Evolutionary conservation across 2,113 vertebrate genomes (phyloP), one percentile per base, ranked within the genome.

Genomic region (Varanus komodoensis): DNA sequence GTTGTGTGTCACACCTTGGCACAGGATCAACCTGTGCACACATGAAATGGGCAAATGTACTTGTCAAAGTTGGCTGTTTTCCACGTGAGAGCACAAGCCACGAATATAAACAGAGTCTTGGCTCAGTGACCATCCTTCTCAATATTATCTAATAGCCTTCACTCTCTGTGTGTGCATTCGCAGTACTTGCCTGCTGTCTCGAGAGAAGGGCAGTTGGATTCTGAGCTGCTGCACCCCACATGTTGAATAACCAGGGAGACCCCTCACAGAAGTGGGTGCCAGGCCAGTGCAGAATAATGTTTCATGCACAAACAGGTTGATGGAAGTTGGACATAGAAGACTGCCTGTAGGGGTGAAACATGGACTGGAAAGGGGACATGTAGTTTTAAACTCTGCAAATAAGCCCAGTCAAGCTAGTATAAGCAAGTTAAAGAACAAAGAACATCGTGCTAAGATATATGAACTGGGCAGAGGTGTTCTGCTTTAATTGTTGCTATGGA

Each of bases 401-500:
- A 54, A 79, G 68, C 2, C 19, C 1, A 34, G 74, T 83, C 50
- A 93, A 90, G 73, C 34, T 85, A 64, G 15, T 8, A 32, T 67
- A 32, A 52, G 0, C 61, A 73, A 89, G 84, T 48, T 29, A 90
- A 93, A 90, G 19, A 75, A 50, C 82, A 48, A 95, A 94, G 69
- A 81, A 80, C 83, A 44, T 75, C 87, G 73, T 68, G 86, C 80
- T 92, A 82, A 84, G 38, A 73, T 4, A 38, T 75, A 19, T 69
- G 25, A 91, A 87, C 84, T 84, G 6, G 61, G 87, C 74, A 94
- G 89, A 68, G 91, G 21, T 91, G 38, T 90, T 92, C 11, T 6
- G 44, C 87, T 87, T 74, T 48, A 90, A 80, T 78, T 92, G 94
- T 95, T 95, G 93, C 93, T 94, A 91, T 95, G 92, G 94, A 89